These are phyloP conservation scores for Ptycholaimellus sp. DNA, from an alignment of 2,888 invertebrate species.

Conservation along the genomic window DNA sequence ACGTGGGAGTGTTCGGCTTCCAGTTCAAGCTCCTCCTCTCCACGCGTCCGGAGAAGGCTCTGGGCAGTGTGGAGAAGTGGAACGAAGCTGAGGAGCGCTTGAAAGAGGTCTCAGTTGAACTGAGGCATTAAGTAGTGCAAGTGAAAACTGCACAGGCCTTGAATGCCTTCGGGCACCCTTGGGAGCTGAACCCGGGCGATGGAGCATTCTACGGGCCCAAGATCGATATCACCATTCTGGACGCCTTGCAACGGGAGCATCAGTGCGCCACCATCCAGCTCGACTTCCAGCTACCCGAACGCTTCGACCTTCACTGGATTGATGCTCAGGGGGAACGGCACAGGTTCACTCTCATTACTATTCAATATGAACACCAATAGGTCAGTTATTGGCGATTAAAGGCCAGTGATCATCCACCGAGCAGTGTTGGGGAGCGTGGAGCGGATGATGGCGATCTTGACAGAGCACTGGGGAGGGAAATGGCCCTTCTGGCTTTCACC, in stretches of 20 bases:
- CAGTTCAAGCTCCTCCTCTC: slow-evolving; percentile 70
- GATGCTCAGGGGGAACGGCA: too few species aligned
- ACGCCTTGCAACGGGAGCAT: slow-evolving; percentile 62
- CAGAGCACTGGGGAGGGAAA: slow-evolving; percentile 87
- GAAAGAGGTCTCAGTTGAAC: slow-evolving; percentile 6
- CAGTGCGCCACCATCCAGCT: slow-evolving; percentile 96
- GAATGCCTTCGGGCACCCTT: slow-evolving; percentile 56
- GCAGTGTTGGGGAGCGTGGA: slow-evolving; percentile 91
- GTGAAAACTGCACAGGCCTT: slow-evolving; percentile 29
- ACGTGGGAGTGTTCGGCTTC: slow-evolving; percentile 64
- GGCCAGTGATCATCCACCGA: slow-evolving; percentile 90
- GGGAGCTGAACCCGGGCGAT: slow-evolving; percentile 56
- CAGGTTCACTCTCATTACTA: slow-evolving; percentile 25
- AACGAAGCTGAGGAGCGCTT: slow-evolving; percentile 39
- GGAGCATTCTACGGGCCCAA: slow-evolving; percentile 99
- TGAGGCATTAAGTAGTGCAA: neutral
- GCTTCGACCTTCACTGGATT: slow-evolving; percentile 49
- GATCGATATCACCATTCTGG: slow-evolving; percentile 54
- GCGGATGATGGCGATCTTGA: slow-evolving; percentile 86
- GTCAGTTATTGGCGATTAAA: too few species aligned
- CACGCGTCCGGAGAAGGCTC: slow-evolving; percentile 69
- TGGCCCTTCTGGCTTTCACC: slow-evolving; percentile 99
- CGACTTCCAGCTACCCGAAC: slow-evolving; percentile 82
- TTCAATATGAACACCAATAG: neutral
- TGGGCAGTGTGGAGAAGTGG: too few species aligned